Evolutionary conservation across 2,797 vertebrate genomes (phyloP), one percentile per base, ranked within the genome.

Genomic region (Liparis tanakae): DNA sequence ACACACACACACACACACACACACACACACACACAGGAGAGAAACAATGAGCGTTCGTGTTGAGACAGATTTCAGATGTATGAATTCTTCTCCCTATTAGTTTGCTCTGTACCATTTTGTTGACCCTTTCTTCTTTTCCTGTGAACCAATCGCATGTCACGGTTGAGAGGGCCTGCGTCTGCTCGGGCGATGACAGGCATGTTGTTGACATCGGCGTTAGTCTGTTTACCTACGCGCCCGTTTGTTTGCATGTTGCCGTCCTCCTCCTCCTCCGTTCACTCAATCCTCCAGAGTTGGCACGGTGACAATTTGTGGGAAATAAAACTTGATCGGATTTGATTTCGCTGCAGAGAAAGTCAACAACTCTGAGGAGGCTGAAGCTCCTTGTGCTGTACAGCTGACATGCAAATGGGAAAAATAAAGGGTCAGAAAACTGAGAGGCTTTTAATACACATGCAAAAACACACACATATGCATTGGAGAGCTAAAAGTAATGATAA

Each of bases 171-270:
- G 39, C 70, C 70, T 44, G 61, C 20, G 67, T 82, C 69, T 85
- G 48, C 59, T 73, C 69, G 37, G 66, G 69, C 3, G 7, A 75
- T 84, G 82, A 84, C 79, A 46, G 76, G 20, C 36, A 13, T 68
- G 78, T 67, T 86, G 79, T 84, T 87, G 82, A 88, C 88, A 74
- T 76, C 57, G n/a, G 63, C 10, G 7, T 20, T 39, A 73, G 55
- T 30, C 84, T 81, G 76, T 85, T 89, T 84, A 85, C 85, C 82
- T 72, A 67, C 65, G 62, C 68, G 60, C 71, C 72, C 84, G 51
- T 89, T 89, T 90, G 79, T 88, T 86, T 88, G 80, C n/a, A 33
- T 88, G 75, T 78, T 41, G 15, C 75, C 76, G 67, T 65, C 80
- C 68, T 59, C 25, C 25, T 59, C 25, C 25, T 30, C 55, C 36